Evolutionary conservation across 2,797 vertebrate genomes (phyloP), one percentile per base, ranked within the genome.

Genomic region (Ceryle rudis): DNA sequence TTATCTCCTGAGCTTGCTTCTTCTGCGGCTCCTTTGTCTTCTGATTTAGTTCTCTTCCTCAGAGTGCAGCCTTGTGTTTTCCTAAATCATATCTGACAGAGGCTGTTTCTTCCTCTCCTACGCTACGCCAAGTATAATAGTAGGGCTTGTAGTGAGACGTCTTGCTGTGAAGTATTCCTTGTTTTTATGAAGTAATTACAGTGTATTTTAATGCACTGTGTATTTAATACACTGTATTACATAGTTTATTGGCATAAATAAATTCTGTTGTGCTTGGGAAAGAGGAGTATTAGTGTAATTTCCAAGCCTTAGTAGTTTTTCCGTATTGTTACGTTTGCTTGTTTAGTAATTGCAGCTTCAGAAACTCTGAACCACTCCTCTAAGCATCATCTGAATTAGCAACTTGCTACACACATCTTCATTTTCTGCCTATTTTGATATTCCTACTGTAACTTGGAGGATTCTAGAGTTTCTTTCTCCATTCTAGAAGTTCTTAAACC

Each of bases 111-210:
- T 90, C 44, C 52, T 95, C 54, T 61, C 42, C 73, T 91, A 10
- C n/a, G 5, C 60, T 89, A 64, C 11, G 2, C 46, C 4, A 81
- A 89, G 73, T 75, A 3, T 90, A 90, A 74, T 89, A 85, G 77
- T 44, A 87, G 81, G 65, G 78, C 64, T 90, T 92, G 78, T 58
- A 73, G 92, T 37, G 83, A 82, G 73, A 31, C 37, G 54, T 58
- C 91, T 92, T 69, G 91, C 91, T 95, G 90, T 79, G 95, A 93
- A 88, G 58, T 83, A 44, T 57, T 93, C 78, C 87, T 94, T 95
- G 82, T 90, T 93, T 96, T 94, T 94, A 62, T 90, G 10, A 84
- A 90, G 92, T 95, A 95, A 94, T 92, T 90, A 86, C 81, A 46
- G 55, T 89, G 77, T 77, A 72, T 94, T 95, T 97, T 90, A 93